Percentiles rank a stretch among this genome's conserved stretches.
phyloP scores from a whole-genome alignment of 2,888 invertebrate species.

The Minunthozetes semirufus region DNA sequence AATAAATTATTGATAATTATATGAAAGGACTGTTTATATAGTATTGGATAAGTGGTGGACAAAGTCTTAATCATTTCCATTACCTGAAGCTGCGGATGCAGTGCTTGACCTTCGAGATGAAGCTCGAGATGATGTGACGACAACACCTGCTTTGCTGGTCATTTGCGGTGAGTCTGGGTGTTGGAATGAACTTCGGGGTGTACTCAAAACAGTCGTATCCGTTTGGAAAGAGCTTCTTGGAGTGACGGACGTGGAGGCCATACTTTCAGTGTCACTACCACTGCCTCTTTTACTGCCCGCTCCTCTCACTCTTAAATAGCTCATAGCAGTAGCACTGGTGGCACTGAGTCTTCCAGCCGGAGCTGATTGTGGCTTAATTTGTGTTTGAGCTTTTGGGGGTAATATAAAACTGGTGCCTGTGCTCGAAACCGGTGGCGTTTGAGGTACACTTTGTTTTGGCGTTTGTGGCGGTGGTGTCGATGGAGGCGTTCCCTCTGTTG shows the following conservation, averaged over 20 bases:
- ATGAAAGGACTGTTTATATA: too few species aligned
- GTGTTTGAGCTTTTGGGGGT: conserved; percentile 28
- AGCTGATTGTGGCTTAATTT: conserved; percentile 11
- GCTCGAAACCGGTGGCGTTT: conserved; percentile 27
- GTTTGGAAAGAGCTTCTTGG: conserved; percentile 58
- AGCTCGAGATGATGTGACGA: conserved; percentile 79
- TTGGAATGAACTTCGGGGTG: conserved; percentile 59
- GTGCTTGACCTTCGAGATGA: conserved; percentile 81
- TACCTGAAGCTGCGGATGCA: conserved; percentile 55
- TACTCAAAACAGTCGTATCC: conserved; percentile 44
- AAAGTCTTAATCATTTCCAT: too few species aligned
- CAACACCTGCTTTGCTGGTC: conserved; percentile 72
- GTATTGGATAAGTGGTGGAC: too few species aligned
- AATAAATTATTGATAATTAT: too few species aligned
- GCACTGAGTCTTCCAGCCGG: conserved; percentile 33
- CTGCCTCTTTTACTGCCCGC: conserved; percentile 42
- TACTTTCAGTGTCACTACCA: conserved; percentile 44
- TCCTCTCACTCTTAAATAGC: conserved; percentile 37
- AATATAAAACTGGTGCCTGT: conserved; percentile 33
- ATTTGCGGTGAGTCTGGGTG: conserved; percentile 55
- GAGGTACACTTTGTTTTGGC: conserved; percentile 28
- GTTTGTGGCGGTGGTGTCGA: conserved; percentile 37
- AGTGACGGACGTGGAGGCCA: conserved; percentile 48
- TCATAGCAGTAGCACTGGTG: conserved; percentile 33
- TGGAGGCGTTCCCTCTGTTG: conserved; percentile 34